Conservation (phyloP, 2,113 vertebrate species). For the Aegotheles bennettii region DNA sequence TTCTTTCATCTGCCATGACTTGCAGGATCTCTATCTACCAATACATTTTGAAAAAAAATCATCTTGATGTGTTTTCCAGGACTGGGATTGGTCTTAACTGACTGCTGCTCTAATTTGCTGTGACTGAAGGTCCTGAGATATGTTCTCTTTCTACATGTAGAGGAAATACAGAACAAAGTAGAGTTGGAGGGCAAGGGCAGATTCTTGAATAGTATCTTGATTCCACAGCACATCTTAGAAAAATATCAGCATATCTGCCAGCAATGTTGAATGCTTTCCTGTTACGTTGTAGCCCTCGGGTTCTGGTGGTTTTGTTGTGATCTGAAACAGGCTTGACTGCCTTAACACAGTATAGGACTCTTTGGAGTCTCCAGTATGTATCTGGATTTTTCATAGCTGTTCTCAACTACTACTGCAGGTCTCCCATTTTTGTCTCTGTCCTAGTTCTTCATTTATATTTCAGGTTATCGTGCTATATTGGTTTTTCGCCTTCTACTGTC, state of each 20-base stretch:
- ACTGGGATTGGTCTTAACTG: not conserved
- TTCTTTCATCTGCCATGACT: not conserved
- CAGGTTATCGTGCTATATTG: not conserved
- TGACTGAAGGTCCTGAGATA: not conserved
- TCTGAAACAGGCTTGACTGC: not conserved
- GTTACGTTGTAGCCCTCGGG: not conserved
- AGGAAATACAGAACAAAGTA: not conserved
- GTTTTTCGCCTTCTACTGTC: not conserved
- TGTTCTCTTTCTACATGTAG: not conserved
- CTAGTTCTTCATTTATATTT: not conserved
- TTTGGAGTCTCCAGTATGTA: not conserved
- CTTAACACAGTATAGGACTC: not conserved
- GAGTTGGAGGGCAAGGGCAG: not conserved
- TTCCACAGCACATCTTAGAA: not conserved
- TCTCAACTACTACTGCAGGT: not conserved
- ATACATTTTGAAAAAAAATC: not conserved
- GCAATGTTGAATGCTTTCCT: not conserved
- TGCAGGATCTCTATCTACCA: not conserved
- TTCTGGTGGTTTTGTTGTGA: not conserved
- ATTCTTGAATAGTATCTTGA: not conserved
- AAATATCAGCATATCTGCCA: not conserved
- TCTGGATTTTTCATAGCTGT: not conserved
- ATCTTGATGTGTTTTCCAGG: not conserved
- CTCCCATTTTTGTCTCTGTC: not conserved
- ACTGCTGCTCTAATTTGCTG: not conserved